Evolutionary conservation across 1,140 invertebrate species (phyloP).

Genomic region (Drosophila varians): DNA sequence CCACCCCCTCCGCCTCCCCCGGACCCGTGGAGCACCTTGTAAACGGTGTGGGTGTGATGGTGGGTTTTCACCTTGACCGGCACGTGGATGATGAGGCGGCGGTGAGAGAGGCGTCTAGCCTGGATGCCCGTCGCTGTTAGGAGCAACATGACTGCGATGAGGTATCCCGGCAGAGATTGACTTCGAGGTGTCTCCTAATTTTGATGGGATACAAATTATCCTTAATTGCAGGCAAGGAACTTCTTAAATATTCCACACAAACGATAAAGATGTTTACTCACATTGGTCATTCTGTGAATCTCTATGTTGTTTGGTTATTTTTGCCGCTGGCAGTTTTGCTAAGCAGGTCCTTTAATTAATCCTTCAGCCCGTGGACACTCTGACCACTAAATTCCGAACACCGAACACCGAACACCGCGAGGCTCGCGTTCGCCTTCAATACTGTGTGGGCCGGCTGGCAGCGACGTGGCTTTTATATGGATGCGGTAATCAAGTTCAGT

Average conservation of each 20-base stretch:
- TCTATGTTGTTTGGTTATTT: no score
- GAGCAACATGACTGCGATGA: conserved; percentile 47
- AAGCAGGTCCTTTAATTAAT: conserved; percentile 45
- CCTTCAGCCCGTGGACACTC: conserved; percentile 18
- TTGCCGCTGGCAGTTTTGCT: conserved; percentile 1
- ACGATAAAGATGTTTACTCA: not conserved
- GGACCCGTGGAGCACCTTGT: conserved; percentile 62
- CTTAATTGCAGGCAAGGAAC: no score
- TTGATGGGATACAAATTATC: not conserved
- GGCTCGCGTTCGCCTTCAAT: conserved; percentile 43
- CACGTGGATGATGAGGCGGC: conserved; percentile 77
- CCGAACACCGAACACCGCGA: conserved; percentile 34
- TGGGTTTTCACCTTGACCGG: conserved; percentile 76
- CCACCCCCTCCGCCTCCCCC: conserved; percentile 39
- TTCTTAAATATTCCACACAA: conserved; percentile 2
- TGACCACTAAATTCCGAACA: not conserved
- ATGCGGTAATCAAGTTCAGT: conserved; percentile 58
- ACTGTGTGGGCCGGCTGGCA: conserved; percentile 54
- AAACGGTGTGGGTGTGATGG: conserved; percentile 78
- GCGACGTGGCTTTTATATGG: conserved; percentile 56
- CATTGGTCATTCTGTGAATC: conserved; percentile 4
- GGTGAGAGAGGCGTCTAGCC: conserved; percentile 52
- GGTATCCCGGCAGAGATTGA: conserved; percentile 15
- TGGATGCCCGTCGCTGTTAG: conserved; percentile 48
- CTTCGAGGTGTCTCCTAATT: conserved; percentile 8